Evolutionary conservation across 2,113 vertebrate genomes (phyloP).

Genomic region (Acanthisitta chloris): DNA sequence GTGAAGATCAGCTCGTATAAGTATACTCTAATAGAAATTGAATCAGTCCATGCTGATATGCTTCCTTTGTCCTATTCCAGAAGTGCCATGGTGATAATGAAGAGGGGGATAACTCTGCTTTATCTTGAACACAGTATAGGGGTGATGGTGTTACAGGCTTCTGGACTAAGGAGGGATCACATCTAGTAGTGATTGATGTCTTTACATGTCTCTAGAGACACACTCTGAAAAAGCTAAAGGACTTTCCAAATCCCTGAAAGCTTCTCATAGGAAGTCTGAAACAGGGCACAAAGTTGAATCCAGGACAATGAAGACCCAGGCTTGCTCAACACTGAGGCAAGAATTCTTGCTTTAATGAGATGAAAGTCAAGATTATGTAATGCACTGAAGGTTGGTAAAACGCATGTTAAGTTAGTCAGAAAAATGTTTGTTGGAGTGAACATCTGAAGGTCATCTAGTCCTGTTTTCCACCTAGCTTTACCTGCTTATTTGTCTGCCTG

Average conservation of each 20-base stretch:
- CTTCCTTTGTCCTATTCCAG: neutral
- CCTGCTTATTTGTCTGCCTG: neutral
- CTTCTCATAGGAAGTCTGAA: neutral
- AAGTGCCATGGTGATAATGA: neutral
- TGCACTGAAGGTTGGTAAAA: neutral
- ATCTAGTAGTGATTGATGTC: no score
- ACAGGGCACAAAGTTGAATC: neutral
- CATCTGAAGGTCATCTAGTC: neutral
- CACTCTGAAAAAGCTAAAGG: neutral
- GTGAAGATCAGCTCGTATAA: neutral
- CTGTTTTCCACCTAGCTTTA: neutral
- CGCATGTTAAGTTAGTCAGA: neutral
- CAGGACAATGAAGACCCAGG: neutral
- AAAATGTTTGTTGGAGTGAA: neutral
- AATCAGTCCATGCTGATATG: neutral
- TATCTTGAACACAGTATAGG: neutral
- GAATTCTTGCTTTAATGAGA: neutral
- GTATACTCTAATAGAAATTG: neutral
- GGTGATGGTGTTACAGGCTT: neutral
- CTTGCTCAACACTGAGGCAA: neutral
- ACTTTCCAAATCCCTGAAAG: neutral
- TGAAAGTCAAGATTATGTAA: neutral
- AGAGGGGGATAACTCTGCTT: neutral
- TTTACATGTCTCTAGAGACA: neutral
- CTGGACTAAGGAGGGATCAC: neutral